Base-by-base conservation (phyloP, 2,797 vertebrate genomes). In the Hybognathus amarus region DNA sequence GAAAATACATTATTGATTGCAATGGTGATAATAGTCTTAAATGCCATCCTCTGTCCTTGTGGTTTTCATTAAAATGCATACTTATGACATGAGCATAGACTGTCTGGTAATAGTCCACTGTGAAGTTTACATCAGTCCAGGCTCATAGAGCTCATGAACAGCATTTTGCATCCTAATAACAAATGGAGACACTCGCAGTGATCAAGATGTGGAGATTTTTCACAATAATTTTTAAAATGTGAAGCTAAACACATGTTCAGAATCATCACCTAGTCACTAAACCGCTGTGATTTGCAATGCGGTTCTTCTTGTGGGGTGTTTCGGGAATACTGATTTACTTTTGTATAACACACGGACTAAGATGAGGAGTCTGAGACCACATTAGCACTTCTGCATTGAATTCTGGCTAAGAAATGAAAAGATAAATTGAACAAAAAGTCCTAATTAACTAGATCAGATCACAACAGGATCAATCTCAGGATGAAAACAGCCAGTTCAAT, bases 81-180 rank as follows among this genome's bases (percentile, higher is more conserved):
- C 90, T 90, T 91, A 59, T 54, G 82, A 86, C 92, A 90, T 91
- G 90, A 45, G 59, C 38, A 64, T 20, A 22, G 40, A 33, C 17
- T 30, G 36, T 74, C 17, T 52, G 42, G 17, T 47, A 71, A 71
- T 74, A 74, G 36, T 36, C 30, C 11, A 36, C 70, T 74, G 47
- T 52, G n/a, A 40, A 24, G 52, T 24, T 76, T 17, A 33, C 47
- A 22, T 10, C 27, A 33, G 11, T 73, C 27, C 13, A 22, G 22
- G 33, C 12, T 76, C 33, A 24, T 40, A 15, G 92, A 90, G 88
- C 93, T 54, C 92, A 94, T 94, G 94, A 95, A 94, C 94, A 89
- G 89, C 87, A 47, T 18, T 13, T 30, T 52, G 70, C 18, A 12
- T 73, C 3, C 9, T 71, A 20, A 85, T 73, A 82, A 69, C 13